These are phyloP conservation scores for Microplitis mediator DNA, from an alignment of 1,140 invertebrate species.

Conservation along the genomic window DNA sequence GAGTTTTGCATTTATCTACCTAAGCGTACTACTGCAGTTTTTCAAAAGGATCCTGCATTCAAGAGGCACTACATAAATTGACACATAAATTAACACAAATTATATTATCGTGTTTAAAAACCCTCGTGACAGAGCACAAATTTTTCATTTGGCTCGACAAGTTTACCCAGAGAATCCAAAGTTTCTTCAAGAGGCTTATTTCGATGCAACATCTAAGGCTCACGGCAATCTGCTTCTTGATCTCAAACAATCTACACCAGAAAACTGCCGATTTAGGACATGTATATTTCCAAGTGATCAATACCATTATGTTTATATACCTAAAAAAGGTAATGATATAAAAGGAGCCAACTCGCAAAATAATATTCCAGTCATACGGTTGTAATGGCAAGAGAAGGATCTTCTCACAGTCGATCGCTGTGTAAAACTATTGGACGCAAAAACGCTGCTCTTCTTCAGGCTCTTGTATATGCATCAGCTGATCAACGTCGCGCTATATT, in stretches of 20 bases:
- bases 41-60: no score
- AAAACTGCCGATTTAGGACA: constrained; percentile 37
- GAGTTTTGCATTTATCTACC: no score
- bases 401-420: no score
- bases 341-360: no score
- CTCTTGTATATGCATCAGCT: no score
- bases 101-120: constrained; percentile 49
- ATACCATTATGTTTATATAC: constrained; percentile 26
- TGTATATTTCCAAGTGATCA: constrained; percentile 20
- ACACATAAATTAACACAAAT: constrained; percentile 32
- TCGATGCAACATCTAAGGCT: constrained; percentile 42
- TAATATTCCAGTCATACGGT: no score
- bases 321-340: neutral
- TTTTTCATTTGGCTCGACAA: constrained; percentile 47
- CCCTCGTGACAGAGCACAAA: constrained; percentile 52
- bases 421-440: no score
- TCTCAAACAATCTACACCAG: constrained; percentile 44
- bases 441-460: no score
- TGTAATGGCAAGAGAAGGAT: no score
- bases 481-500: no score
- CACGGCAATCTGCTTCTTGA: constrained; percentile 48
- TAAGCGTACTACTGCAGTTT: no score
- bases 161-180: constrained; percentile 29
- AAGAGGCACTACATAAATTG: no score
- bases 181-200: constrained; percentile 47